Conservation (phyloP, 2,888 invertebrate species). For the Acrobasis consociella region DNA sequence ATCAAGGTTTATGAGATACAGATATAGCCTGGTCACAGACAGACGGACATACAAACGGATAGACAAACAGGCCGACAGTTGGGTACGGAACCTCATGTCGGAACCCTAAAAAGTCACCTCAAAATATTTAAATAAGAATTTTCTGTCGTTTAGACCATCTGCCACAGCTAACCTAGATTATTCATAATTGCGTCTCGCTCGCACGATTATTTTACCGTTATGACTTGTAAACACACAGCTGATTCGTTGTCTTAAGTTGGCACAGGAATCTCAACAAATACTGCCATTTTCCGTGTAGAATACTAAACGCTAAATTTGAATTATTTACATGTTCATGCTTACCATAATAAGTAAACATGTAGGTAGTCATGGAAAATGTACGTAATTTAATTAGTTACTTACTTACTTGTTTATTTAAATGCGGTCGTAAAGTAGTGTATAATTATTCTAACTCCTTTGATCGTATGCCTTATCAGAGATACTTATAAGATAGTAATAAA, state of each 20-base stretch:
- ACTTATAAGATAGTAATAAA: too few species aligned
- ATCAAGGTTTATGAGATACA: too few species aligned
- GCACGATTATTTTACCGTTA: slow-evolving; percentile 1
- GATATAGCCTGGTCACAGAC: too few species aligned
- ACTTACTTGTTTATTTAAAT: background rate
- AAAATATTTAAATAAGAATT: too few species aligned
- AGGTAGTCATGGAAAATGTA: background rate
- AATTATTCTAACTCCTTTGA: background rate
- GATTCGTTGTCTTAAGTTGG: background rate
- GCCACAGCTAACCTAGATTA: too few species aligned
- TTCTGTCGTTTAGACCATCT: too few species aligned
- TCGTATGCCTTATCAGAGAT: background rate
- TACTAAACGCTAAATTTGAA: background rate
- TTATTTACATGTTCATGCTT: background rate
- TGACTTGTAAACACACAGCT: background rate
- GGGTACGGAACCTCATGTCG: too few species aligned
- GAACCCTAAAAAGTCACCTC: too few species aligned
- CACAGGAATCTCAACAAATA: background rate
- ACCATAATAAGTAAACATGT: background rate
- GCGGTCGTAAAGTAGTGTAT: background rate
- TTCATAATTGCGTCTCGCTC: background rate
- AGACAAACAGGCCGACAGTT: too few species aligned
- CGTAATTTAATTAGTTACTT: background rate
- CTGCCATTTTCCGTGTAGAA: background rate
- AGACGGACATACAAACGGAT: too few species aligned